phyloP scores from a whole-genome alignment of 2,888 invertebrate genomes.

The Drosophila differens region DNA sequence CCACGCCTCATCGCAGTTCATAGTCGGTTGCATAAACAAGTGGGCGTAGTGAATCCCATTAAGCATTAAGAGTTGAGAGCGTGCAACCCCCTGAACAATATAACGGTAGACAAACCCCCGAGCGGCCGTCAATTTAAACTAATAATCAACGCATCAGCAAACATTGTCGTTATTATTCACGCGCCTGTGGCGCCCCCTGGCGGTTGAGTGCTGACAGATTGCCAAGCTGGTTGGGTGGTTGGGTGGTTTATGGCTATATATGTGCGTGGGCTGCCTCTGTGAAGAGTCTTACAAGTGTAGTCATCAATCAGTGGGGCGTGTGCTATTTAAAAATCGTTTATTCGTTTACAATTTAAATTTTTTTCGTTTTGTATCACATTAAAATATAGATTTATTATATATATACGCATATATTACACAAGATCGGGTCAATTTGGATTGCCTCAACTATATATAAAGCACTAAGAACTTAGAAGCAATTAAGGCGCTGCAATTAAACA shows the following conservation, averaged over 20 bases:
- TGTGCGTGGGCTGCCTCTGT: conserved; percentile 7
- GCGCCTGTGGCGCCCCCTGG: conserved; percentile 56
- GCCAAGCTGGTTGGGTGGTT: conserved; percentile 28
- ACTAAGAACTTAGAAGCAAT: conserved; percentile 50
- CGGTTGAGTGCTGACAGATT: conserved; percentile 68
- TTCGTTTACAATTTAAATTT: conserved; percentile 58
- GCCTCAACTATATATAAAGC: conserved; percentile 59
- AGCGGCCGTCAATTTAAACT: conserved; percentile 80
- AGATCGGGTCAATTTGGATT: conserved; percentile 27
- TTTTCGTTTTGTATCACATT: conserved; percentile 72
- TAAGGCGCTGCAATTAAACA: conserved; percentile 22
- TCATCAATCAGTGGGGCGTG: conserved; percentile 61
- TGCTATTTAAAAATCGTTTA: conserved; percentile 71
- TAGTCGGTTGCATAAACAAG: conserved; percentile 83
- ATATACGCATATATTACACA: conserved; percentile 66
- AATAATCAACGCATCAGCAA: conserved; percentile 84
- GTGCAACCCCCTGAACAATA: conserved; percentile 17
- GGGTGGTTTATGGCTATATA: background rate
- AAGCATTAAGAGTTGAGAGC: conserved; percentile 32
- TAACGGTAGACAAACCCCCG: conserved; percentile 45
- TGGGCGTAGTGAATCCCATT: conserved; percentile 83
- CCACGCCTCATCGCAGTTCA: conserved; percentile 70
- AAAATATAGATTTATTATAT: conserved; percentile 64
- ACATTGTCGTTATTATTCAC: conserved; percentile 81
- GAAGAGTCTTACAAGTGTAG: conserved; percentile 54